A percentile compares a stretch with the other conserved stretches of the same genome.
These are phyloP conservation scores for Tokudaia muenninki DNA, from an alignment of 2,797 vertebrate genomes.

Conservation along the genomic window DNA sequence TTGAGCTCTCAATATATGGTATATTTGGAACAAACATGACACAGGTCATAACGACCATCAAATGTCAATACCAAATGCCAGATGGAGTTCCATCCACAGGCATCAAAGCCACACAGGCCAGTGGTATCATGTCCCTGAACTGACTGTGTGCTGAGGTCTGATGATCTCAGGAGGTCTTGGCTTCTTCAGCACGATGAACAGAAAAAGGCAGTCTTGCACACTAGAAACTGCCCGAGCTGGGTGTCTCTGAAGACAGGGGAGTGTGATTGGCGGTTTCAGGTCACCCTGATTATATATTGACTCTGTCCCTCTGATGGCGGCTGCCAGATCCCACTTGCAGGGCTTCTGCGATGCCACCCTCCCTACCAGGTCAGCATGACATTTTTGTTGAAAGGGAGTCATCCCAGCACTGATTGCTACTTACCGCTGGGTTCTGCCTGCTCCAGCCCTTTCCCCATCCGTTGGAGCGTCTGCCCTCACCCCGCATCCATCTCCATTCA, in stretches of 20 bases:
- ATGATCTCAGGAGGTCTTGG: background rate
- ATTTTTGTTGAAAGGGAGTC: conserved; percentile 76
- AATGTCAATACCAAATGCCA: conserved; percentile 39
- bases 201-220: background rate
- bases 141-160: background rate
- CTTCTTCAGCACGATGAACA: background rate
- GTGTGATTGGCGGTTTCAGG: conserved; percentile 70
- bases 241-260: conserved; percentile 49
- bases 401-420: conserved; percentile 52
- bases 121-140: background rate
- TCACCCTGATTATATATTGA: conserved; percentile 66
- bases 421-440: conserved; percentile 2
- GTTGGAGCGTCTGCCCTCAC: background rate
- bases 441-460: background rate
- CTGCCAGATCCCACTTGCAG: conserved; percentile 60
- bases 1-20: background rate
- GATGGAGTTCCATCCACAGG: background rate
- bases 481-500: background rate
- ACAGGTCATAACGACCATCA: conserved; percentile 26
- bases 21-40: conserved; percentile 52
- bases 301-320: conserved; percentile 55
- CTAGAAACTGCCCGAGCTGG: background rate
- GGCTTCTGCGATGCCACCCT: conserved; percentile 52
- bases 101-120: conserved; percentile 27
- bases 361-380: conserved; percentile 70